phyloP scores from a whole-genome alignment of 2,113 vertebrate species.

The Anhinga rufa region DNA sequence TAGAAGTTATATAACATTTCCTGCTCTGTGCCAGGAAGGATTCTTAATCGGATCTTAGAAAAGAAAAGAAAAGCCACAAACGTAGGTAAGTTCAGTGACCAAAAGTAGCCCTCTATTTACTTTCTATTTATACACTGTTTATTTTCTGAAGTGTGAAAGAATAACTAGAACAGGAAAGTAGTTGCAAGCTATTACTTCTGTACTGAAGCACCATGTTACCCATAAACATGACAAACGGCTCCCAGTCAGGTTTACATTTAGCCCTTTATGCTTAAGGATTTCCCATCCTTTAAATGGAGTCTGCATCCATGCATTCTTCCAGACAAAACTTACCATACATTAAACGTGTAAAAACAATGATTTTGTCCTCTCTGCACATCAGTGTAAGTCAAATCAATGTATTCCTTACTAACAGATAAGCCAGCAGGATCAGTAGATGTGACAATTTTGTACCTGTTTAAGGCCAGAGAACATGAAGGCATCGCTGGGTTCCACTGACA shows the following conservation, averaged over 20 bases:
- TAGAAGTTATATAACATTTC: slow-evolving; percentile 97
- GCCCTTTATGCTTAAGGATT: neutral
- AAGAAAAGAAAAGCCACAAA: neutral
- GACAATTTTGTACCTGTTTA: slow-evolving; percentile 84
- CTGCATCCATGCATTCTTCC: neutral
- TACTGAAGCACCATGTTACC: neutral
- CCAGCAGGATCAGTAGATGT: neutral
- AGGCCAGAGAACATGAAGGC: slow-evolving; percentile 99
- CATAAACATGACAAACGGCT: neutral
- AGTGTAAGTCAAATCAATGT: neutral
- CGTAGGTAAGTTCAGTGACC: neutral
- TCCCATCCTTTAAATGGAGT: neutral
- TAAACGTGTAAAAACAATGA: neutral
- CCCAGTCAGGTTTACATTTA: neutral
- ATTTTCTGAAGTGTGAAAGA: neutral
- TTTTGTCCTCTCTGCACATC: neutral
- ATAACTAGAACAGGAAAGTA: no score
- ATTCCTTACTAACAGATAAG: neutral
- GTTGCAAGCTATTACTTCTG: neutral
- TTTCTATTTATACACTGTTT: neutral
- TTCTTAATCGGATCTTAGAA: slow-evolving; percentile 86
- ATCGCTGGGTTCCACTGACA: slow-evolving; percentile 93
- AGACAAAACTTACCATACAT: neutral
- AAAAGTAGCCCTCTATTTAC: neutral
- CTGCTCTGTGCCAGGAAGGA: slow-evolving; percentile 89